Conservation (phyloP, 2,113 vertebrate genomes). For the Euleptes europaea region DNA sequence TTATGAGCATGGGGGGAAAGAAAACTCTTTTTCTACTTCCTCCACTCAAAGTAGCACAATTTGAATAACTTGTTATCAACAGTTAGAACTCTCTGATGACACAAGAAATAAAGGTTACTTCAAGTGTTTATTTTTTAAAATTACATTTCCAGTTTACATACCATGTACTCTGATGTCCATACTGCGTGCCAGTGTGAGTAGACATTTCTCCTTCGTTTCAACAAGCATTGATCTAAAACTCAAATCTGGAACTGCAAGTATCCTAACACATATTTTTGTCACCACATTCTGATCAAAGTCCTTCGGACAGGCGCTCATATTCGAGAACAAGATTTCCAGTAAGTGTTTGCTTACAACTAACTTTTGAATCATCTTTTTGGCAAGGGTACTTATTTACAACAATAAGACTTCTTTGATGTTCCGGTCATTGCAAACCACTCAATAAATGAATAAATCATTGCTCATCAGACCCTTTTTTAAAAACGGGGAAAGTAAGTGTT, state of each 20-base stretch:
- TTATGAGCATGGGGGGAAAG: background rate
- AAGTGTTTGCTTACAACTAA: conserved; percentile 9
- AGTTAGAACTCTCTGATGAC: background rate
- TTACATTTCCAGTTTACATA: background rate
- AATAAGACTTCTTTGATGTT: conserved; percentile 18
- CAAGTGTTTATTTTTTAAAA: background rate
- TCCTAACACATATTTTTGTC: background rate
- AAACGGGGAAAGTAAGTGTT: background rate
- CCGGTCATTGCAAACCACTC: conserved; percentile 10
- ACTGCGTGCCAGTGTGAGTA: background rate
- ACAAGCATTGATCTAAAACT: background rate
- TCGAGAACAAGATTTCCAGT: conserved; percentile 4
- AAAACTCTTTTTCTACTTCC: background rate
- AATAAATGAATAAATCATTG: conserved; percentile 21
- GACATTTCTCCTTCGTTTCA: too few species aligned
- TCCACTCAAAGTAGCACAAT: background rate
- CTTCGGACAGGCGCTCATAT: background rate
- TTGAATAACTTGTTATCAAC: background rate
- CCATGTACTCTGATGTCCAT: background rate
- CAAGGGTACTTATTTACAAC: background rate
- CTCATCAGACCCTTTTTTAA: background rate
- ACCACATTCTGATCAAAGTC: conserved; percentile 19
- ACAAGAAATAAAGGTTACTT: background rate
- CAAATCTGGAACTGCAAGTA: background rate
- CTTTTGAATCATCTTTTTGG: conserved; percentile 9